Percentiles rank a stretch among this genome's conserved stretches.
Conservation (phyloP, 2,113 vertebrate species). For the Paramisgurnus dabryanus region DNA sequence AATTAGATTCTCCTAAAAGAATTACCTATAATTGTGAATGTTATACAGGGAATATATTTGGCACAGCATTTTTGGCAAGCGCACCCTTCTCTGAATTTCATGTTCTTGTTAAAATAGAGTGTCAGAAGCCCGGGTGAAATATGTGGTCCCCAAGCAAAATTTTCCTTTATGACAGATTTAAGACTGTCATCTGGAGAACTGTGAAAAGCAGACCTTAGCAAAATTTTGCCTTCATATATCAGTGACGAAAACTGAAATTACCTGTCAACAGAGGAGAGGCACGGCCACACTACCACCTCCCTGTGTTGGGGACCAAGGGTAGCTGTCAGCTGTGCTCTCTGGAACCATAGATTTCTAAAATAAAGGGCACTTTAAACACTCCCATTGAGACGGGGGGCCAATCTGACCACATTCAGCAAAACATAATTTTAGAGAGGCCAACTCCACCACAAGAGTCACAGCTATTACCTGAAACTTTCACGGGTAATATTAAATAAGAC, state of each 20-base stretch:
- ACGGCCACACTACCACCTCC: slow-evolving; percentile 2
- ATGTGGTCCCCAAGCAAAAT: slow-evolving; percentile 28
- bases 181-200: slow-evolving; percentile 42
- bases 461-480: slow-evolving; percentile 27
- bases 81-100: slow-evolving; percentile 38
- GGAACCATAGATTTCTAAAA: slow-evolving; percentile 37
- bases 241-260: slow-evolving; percentile 51
- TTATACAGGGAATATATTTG: not conserved
- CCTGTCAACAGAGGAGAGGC: slow-evolving; percentile 42
- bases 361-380: slow-evolving; percentile 42
- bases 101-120: slow-evolving; percentile 45
- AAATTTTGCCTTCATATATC: slow-evolving; percentile 48
- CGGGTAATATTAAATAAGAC: slow-evolving; percentile 15
- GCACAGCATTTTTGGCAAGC: not conserved
- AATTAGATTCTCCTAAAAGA: too few species aligned
- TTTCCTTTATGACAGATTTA: slow-evolving; percentile 56
- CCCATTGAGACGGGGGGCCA: slow-evolving; percentile 4
- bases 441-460: not conserved
- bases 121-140: slow-evolving; percentile 46
- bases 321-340: slow-evolving; percentile 37
- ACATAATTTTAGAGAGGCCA: not conserved
- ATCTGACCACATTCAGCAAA: slow-evolving; percentile 13
- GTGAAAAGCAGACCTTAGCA: slow-evolving; percentile 41
- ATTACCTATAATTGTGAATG: not conserved
- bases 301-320: slow-evolving; percentile 16